phyloP scores from a whole-genome alignment of 2,888 invertebrate species.

The Dinocampus coccinellae region DNA sequence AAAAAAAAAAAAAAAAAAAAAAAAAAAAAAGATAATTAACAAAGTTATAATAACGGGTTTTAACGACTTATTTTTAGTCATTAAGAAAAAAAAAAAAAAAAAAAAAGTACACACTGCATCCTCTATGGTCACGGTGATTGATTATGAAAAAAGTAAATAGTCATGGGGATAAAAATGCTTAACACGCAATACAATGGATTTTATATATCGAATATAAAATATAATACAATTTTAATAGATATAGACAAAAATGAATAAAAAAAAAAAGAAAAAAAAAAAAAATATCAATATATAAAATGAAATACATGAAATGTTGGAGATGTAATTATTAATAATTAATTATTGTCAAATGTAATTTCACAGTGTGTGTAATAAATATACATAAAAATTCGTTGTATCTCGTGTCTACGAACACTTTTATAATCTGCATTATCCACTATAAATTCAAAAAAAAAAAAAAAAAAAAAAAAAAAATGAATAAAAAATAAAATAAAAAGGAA shows the following conservation, averaged over 20 bases:
- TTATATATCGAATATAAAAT: slow-evolving; percentile 19
- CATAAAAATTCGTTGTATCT: slow-evolving; percentile 10
- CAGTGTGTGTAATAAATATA: neutral
- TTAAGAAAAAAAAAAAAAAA: too few relatives aligned
- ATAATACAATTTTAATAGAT: too few relatives aligned
- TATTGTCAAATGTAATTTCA: neutral
- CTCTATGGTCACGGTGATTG: slow-evolving; percentile 8
- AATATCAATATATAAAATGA: neutral
- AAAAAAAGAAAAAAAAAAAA: neutral
- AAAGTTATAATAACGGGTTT: slow-evolving; percentile 28
- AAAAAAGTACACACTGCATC: slow-evolving; percentile 5
- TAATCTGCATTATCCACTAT: neutral
- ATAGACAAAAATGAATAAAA: neutral
- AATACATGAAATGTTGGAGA: too few relatives aligned
- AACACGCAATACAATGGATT: slow-evolving; percentile 25
- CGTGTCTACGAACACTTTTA: neutral
- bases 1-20: slow-evolving; percentile 27
- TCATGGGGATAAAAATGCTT: neutral
- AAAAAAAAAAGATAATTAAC: slow-evolving; percentile 15
- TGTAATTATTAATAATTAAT: too few relatives aligned
- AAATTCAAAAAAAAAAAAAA: neutral
- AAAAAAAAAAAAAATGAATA: neutral
- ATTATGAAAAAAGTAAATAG: neutral
- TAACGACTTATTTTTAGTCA: slow-evolving; percentile 24
- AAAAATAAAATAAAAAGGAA: neutral